Evolutionary conservation across 2,888 invertebrate genomes (phyloP).

Genomic region (Capitulum mitella): DNA sequence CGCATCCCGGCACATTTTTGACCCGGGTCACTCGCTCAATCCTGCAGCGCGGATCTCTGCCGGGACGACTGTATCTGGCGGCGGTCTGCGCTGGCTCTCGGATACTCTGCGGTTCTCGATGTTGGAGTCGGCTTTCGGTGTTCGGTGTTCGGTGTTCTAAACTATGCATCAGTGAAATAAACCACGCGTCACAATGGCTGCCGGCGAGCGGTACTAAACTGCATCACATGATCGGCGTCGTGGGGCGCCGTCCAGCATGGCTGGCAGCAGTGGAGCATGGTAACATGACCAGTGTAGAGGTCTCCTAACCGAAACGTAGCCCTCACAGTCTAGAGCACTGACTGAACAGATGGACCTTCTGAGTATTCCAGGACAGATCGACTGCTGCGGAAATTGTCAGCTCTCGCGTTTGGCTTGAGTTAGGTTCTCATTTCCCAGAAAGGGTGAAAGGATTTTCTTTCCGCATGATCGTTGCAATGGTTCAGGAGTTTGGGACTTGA

Average conservation of each 20-base stretch:
- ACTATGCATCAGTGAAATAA: neutral
- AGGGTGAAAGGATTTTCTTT: too few species aligned
- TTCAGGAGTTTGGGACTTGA: too few species aligned
- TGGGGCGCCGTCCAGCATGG: neutral
- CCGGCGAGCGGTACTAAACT: neutral
- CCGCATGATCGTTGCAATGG: too few species aligned
- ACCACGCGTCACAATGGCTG: neutral
- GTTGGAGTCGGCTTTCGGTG: neutral
- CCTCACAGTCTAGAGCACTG: neutral
- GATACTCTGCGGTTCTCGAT: neutral
- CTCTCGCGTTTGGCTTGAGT: too few species aligned
- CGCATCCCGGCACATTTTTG: too few species aligned
- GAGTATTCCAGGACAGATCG: neutral
- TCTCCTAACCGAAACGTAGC: neutral
- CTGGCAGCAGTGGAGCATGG: neutral
- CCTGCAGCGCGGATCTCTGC: too few species aligned
- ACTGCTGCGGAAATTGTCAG: too few species aligned
- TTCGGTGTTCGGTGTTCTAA: constrained; percentile 16
- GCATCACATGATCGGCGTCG: neutral
- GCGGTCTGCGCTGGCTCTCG: too few species aligned
- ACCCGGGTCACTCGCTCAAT: too few species aligned
- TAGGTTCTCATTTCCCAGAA: too few species aligned
- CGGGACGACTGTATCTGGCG: too few species aligned
- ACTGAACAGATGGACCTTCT: too few species aligned
- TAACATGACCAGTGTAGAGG: neutral